Percentiles rank a stretch among this genome's conserved stretches.
These are phyloP conservation scores for Drosophila sulfurigaster DNA, from an alignment of 1,140 invertebrate genomes.

Conservation along the genomic window DNA sequence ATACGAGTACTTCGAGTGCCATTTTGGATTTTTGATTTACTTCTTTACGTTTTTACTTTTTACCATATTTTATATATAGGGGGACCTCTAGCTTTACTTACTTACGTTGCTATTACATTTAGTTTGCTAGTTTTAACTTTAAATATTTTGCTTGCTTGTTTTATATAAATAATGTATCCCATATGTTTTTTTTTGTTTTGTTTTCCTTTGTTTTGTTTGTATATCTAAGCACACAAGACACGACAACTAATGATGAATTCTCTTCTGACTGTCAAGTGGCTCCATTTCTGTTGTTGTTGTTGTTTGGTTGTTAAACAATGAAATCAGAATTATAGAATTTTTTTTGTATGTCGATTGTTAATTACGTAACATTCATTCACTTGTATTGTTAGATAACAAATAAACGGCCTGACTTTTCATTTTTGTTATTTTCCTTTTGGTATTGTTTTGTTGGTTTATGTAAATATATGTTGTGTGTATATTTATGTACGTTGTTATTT, in stretches of 20 bases:
- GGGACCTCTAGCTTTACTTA: conserved; percentile 18
- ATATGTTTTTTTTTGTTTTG: conserved; percentile 16
- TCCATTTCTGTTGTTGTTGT: conserved; percentile 11
- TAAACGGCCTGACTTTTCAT: conserved; percentile 2
- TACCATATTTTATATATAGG: conserved; percentile 6
- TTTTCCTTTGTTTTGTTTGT: conserved; percentile 14
- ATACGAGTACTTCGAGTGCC: conserved; percentile 10
- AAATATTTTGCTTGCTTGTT: conserved; percentile 39
- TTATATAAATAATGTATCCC: conserved; percentile 32
- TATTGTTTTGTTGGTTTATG: conserved; percentile 22
- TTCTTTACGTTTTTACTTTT: background rate
- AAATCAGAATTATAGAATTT: conserved; percentile 4
- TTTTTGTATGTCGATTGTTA: conserved; percentile 17
- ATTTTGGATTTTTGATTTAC: background rate
- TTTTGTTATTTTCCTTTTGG: background rate
- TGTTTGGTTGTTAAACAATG: conserved; percentile 18
- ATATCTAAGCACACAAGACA: conserved; percentile 29
- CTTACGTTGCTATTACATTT: conserved; percentile 41
- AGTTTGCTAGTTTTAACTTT: conserved; percentile 49
- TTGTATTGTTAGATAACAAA: conserved; percentile 12
- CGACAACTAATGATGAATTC: conserved; percentile 27
- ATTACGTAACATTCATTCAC: conserved; percentile 14
- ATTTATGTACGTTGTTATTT: conserved; percentile 43
- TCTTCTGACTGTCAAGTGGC: conserved; percentile 22
- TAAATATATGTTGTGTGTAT: conserved; percentile 51